Evolutionary conservation across 2,888 invertebrate species (phyloP), one percentile per base, ranked within the genome.

Genomic region (Silvanus unidentatus): DNA sequence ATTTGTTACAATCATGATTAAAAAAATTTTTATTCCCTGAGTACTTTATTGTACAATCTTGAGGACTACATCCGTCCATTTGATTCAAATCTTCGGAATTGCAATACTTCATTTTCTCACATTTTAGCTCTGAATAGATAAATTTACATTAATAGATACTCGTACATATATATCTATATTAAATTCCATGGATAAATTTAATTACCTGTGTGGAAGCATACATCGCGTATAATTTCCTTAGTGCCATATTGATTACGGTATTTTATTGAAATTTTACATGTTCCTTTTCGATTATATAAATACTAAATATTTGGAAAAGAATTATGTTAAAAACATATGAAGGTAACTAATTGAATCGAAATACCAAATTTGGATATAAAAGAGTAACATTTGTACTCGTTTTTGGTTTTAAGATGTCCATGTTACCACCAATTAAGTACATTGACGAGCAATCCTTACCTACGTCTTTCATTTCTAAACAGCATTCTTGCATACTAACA

Each of bases 11-110:
- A 27, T 55, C 54, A 5, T 57, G 47, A 56, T 77, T 76, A 55
- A 73, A 78, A 53, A 67, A 78, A 58, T 71, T 77, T 29, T 72
- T 69, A 40, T 63, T 64, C 1, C 77, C 78, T 40, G 75, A 72
- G 60, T 78, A 79, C 48, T 78, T 78, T 50, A 75, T 71, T 45
- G 75, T 73, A 52, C 78, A 79, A 53, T 77, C 73, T 0, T 75
- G 70, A 1, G 75, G 75, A n/a, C 64, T 66, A 53, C 78, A 79
- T 30, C 71, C 70, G 14, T 68, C 63, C 8, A 73, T 60, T 11
- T 74, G 73, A 46, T 78, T 73, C 56, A 72, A 62, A 63, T 79
- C 78, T 52, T 61, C 48, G 2, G 67, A 65, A 3, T 56, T 39
- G 45, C 73, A 74, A 36, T 15, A 37, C 6, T 9, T 37, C 3